These are phyloP conservation scores for Bergia puertoricense DNA, from an alignment of 92 coral and sea anemone species.

Conservation along the genomic window DNA sequence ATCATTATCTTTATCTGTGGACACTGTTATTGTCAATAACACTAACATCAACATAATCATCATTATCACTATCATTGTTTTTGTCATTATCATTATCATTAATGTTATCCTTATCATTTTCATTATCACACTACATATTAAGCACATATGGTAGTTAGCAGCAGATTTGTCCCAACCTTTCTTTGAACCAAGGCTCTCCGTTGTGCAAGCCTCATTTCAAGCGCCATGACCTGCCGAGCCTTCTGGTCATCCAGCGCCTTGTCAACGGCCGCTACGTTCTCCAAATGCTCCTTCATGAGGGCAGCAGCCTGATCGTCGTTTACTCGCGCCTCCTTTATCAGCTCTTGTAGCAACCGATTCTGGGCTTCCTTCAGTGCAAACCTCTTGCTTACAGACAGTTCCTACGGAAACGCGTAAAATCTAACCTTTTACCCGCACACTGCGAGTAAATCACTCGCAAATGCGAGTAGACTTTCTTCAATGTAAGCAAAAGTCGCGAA, in stretches of 20 bases:
- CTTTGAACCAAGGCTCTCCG: constrained; percentile 82
- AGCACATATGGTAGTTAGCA: background rate
- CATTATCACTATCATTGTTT: too few species aligned
- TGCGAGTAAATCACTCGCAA: too few species aligned
- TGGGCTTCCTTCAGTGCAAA: constrained; percentile 90
- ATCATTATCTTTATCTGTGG: too few species aligned
- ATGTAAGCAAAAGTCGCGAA: too few species aligned
- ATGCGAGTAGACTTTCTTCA: too few species aligned
- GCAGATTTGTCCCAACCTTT: constrained; percentile 52
- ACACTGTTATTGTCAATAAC: background rate
- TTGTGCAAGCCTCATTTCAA: constrained; percentile 94
- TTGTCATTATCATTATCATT: background rate
- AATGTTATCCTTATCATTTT: background rate
- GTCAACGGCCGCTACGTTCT: constrained; percentile 86
- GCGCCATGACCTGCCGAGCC: constrained; percentile 83
- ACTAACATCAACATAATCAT: too few species aligned
- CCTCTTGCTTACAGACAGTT: constrained; percentile 83
- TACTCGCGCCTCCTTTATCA: constrained; percentile 72
- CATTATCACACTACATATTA: background rate
- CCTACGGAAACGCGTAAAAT: constrained; percentile 51
- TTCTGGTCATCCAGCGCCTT: constrained; percentile 91
- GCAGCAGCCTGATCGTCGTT: constrained; percentile 82
- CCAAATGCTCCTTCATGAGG: constrained; percentile 73
- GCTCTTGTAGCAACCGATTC: constrained; percentile 74
- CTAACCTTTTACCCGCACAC: too few species aligned